Base-by-base conservation (phyloP, 2,888 invertebrate genomes). In the Formica aserva region DNA sequence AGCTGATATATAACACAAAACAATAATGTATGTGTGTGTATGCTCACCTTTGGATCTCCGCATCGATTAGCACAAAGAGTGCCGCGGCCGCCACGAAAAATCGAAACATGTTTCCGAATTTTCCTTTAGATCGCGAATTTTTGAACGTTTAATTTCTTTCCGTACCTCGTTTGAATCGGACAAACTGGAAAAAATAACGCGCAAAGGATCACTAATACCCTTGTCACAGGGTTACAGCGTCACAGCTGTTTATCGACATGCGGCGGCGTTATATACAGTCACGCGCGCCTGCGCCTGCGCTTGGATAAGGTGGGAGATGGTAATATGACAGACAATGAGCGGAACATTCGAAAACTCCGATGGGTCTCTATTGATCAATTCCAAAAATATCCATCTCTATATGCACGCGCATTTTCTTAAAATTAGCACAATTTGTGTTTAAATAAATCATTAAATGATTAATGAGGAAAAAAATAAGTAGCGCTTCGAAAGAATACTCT, bases 381-480 rank as follows among this genome's bases (percentile, higher is more conserved):
- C n/a, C 1, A 52, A n/a, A 52, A 52, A n/a, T 52, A 52, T 15
- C n/a, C 48, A 1, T 0, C 2, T n/a, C n/a, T 18, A 1, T 41
- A n/a, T 6, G n/a, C 8, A n/a, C n/a, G n/a, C n/a, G 8, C 13
- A 45, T 15, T 52, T 52, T 52, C n/a, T 11, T n/a, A 26, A 55
- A 45, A 45, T 52, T 52, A 52, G 48, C 48, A 8, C n/a, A 8
- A 18, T 6, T 48, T 48, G 48, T 48, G 18, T 48, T 52, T 52
- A n/a, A 52, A n/a, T 52, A 52, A 52, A 52, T 52, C n/a, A 52
- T 52, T n/a, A 52, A 52, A n/a, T 52, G 48, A 52, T n/a, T 52
- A 52, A 52, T 52, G n/a, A 52, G 8, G 1, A 52, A 26, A n/a
- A 52, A 52, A 52, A 0, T 8, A 1, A 48, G 18, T 48, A 48